phyloP scores from a whole-genome alignment of 2,113 vertebrate species.

The Orycteropus afer region DNA sequence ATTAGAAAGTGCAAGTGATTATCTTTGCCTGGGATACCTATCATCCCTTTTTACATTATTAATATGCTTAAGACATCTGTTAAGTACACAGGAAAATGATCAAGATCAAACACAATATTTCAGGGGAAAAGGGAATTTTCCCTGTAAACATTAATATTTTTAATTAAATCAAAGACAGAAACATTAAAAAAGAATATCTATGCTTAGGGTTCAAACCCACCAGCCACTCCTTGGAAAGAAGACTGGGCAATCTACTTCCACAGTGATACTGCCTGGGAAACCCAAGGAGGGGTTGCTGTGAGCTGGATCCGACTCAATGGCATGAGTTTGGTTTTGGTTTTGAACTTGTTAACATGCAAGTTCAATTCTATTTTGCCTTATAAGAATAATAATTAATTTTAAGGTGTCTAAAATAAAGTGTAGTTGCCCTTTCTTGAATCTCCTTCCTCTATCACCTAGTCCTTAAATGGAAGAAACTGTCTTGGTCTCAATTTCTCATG shows the following conservation, averaged over 20 bases:
- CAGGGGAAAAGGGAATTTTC: not conserved
- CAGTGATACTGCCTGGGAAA: too few relatives aligned
- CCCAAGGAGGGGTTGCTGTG: too few relatives aligned
- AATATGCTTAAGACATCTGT: not conserved
- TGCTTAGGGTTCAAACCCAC: too few relatives aligned
- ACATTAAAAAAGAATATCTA: not conserved
- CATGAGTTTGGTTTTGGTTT: too few relatives aligned
- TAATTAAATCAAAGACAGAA: not conserved
- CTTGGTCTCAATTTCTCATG: not conserved
- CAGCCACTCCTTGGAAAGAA: too few relatives aligned
- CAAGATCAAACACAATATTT: constrained; percentile 39
- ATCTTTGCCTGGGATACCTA: too few relatives aligned
- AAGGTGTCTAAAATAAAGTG: constrained; percentile 31
- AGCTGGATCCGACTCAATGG: too few relatives aligned
- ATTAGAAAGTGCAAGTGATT: not conserved
- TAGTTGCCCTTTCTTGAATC: not conserved
- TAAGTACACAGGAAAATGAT: constrained; percentile 4
- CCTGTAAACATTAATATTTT: not conserved
- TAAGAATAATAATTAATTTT: not conserved
- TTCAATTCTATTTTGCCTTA: not conserved
- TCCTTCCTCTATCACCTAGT: not conserved
- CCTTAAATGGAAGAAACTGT: not conserved
- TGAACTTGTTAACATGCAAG: constrained; percentile 22
- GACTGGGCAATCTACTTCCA: too few relatives aligned
- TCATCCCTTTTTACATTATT: too few relatives aligned